Percentiles rank a stretch among this genome's conserved stretches.
phyloP scores from a whole-genome alignment of 1,140 invertebrate genomes.

The Apis laboriosa region DNA sequence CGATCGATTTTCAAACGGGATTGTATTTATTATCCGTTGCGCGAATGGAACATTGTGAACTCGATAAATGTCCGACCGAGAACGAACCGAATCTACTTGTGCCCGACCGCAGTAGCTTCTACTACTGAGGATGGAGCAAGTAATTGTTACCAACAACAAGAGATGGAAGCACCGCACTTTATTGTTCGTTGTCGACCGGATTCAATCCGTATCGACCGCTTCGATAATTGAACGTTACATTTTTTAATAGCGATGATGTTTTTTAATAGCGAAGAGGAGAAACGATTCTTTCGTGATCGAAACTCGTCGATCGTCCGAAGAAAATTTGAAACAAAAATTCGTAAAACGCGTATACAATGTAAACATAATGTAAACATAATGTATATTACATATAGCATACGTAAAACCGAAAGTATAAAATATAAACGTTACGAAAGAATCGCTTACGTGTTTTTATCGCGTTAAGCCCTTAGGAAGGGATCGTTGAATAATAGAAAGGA shows the following conservation, averaged over 20 bases:
- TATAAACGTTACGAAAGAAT: too few species aligned
- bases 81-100: slow-evolving; percentile 5
- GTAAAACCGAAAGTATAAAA: too few species aligned
- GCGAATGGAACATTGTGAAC: background rate
- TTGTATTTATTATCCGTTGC: background rate
- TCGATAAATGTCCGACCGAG: slow-evolving; percentile 51
- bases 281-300: too few species aligned
- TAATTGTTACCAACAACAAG: background rate
- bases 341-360: background rate
- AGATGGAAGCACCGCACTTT: slow-evolving; percentile 51
- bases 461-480: background rate
- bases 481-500: slow-evolving; percentile 54
- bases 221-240: background rate
- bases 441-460: too few species aligned
- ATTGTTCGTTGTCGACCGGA: background rate
- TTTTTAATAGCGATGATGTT: background rate
- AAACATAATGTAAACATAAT: too few species aligned
- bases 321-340: background rate
- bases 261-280: too few species aligned
- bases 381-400: too few species aligned
- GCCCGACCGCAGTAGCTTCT: slow-evolving; percentile 2
- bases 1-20: background rate
- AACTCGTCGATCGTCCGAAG: too few species aligned
- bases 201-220: background rate
- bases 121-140: slow-evolving; percentile 20